These are phyloP conservation scores for Ptychobarbus kaznakovi DNA, from an alignment of 2,797 vertebrate species.

Conservation along the genomic window DNA sequence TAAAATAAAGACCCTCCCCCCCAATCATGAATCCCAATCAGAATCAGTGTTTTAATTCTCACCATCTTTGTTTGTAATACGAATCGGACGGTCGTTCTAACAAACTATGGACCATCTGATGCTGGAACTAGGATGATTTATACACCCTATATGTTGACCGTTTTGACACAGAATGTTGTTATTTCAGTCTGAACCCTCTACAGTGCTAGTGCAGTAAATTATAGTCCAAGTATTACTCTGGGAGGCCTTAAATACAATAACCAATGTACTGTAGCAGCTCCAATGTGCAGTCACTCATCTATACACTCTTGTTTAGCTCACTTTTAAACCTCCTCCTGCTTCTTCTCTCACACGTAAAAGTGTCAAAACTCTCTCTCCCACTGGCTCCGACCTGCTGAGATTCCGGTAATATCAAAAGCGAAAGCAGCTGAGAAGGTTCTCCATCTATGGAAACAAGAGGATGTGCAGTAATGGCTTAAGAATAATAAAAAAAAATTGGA, in stretches of 20 bases:
- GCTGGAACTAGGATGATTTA: background rate
- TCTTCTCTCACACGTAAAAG: slow-evolving; percentile 12
- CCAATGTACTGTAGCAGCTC: slow-evolving; percentile 11
- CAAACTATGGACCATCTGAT: background rate
- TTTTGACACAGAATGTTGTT: background rate
- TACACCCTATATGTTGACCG: background rate
- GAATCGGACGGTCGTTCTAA: background rate
- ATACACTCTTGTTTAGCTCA: slow-evolving; percentile 21
- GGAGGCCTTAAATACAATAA: slow-evolving; percentile 26
- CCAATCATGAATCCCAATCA: too few species aligned
- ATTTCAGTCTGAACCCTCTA: slow-evolving; percentile 1
- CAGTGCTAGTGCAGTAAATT: slow-evolving; percentile 1
- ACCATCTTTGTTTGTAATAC: background rate
- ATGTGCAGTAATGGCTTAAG: too few species aligned
- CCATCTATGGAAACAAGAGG: too few species aligned
- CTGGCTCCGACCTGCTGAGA: slow-evolving; percentile 11
- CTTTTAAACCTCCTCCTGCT: slow-evolving; percentile 19
- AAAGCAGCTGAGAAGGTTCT: too few species aligned
- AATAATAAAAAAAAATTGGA: too few species aligned
- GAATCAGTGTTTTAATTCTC: background rate
- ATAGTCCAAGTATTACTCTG: slow-evolving; percentile 3
- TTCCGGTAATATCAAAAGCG: slow-evolving; percentile 6
- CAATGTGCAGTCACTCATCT: slow-evolving; percentile 7
- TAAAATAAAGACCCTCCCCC: background rate
- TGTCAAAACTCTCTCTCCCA: slow-evolving; percentile 34